Base-by-base conservation (phyloP, 1,140 invertebrate species). In the Caenorhabditis brenneri region DNA sequence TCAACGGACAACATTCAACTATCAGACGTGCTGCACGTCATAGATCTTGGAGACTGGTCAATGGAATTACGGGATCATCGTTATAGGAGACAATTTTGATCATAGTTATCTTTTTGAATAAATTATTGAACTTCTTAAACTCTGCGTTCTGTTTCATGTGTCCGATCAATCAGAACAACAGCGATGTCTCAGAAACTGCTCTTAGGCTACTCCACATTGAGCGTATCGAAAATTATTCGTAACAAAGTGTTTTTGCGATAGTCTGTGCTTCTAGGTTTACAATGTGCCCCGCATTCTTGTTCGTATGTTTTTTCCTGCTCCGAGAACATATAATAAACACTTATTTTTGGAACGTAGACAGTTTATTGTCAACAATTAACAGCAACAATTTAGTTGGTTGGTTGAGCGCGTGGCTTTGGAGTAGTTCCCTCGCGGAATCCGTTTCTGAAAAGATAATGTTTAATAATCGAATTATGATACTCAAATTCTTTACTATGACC, bases 401-500 rank as follows among this genome's bases (percentile, higher is more conserved):
- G 81, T 74, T 83, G 60, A 78, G 60, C 74, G 81, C 60, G 85
- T 80, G 91, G 91, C 86, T 90, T 91, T 60, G 92, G 88, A 39
- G 85, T 86, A 65, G 91, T 91, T 79, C 92, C 92, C 88, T 93
- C 92, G 86, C 92, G 91, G 92, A 93, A 93, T 83, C 92, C 92
- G 91, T 93, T 93, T 87, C 92, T 92, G 88, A 78, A 91, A 91
- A 81, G 88, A 55, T n/a, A 84, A 58, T 39, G n/a, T 42, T 81
- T 16, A 16, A 12, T 46, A 46, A 1, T 16, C 10, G 42, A 12
- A n/a, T n/a, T n/a, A 12, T 12, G 42, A 16, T 9, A 1, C 16
- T 46, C 42, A 46, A 1, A 46, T n/a, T n/a, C n/a, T n/a, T n/a
- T n/a, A n/a, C n/a, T n/a, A n/a, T n/a, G n/a, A n/a, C n/a, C n/a